phyloP scores from a whole-genome alignment of 1,140 invertebrate genomes.

The Solenopsis fugax region DNA sequence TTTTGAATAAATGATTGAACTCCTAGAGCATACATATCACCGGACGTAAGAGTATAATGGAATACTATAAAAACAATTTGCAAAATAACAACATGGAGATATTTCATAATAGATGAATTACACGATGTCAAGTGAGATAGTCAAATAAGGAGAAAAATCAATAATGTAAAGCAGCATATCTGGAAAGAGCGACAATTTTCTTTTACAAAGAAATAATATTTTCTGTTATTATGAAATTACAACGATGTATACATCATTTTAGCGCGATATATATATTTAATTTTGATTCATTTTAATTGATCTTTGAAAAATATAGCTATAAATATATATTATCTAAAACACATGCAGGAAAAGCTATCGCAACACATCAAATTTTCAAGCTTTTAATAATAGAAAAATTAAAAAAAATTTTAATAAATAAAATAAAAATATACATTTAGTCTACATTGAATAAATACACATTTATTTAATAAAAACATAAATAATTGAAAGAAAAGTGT shows the following conservation, averaged over 20 bases:
- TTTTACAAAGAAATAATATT: background rate
- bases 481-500: background rate
- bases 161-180: background rate
- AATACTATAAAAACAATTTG: background rate
- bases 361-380: background rate
- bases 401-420: background rate
- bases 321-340: background rate
- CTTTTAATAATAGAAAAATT: background rate
- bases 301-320: background rate
- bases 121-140: background rate
- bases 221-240: slow-evolving; percentile 4
- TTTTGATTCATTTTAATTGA: background rate
- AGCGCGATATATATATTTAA: background rate
- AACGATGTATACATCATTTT: background rate
- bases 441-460: background rate
- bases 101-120: background rate
- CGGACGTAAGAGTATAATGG: background rate
- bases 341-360: background rate
- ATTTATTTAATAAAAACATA: background rate
- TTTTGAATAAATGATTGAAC: background rate
- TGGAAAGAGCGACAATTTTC: background rate
- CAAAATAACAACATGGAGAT: background rate
- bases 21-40: background rate
- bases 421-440: background rate
- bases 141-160: background rate